Percentiles rank a stretch among this genome's conserved stretches.
Conservation (phyloP, 1,140 invertebrate genomes). For the Macrotrachela quadricornifera region DNA sequence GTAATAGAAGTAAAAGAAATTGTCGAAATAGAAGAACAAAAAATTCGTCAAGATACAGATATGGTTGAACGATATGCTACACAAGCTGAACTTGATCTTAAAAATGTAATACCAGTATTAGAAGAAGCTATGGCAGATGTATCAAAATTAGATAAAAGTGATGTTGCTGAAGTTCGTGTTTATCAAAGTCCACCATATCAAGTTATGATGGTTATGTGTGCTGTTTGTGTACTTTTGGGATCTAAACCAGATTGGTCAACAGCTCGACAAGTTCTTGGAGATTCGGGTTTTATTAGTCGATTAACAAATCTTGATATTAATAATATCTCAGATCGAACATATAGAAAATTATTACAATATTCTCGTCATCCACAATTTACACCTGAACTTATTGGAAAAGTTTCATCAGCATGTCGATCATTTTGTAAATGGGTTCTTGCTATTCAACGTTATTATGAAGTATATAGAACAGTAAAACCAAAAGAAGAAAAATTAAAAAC, state of each 20-base stretch:
- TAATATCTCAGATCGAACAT: conserved; percentile 23
- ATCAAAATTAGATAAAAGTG: conserved; percentile 58
- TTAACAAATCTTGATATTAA: conserved; percentile 26
- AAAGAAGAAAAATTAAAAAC: conserved; percentile 8
- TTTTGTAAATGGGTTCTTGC: conserved; percentile 29
- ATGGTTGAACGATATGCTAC: conserved; percentile 28
- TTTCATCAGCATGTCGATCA: conserved; percentile 22
- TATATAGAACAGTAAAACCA: conserved; percentile 20
- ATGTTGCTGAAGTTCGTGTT: conserved; percentile 49
- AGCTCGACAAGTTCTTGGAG: conserved; percentile 21
- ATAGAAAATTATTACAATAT: conserved; percentile 22
- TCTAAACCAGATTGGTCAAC: conserved; percentile 37
- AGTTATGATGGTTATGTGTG: conserved; percentile 43
- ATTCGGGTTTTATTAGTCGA: conserved; percentile 22
- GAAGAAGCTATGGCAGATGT: conserved; percentile 56
- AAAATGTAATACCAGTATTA: conserved; percentile 45
- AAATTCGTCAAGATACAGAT: conserved; percentile 26
- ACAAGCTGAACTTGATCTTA: conserved; percentile 25
- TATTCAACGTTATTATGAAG: conserved; percentile 27
- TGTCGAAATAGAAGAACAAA: conserved; percentile 21
- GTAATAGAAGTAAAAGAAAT: conserved; percentile 26
- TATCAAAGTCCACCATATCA: conserved; percentile 22
- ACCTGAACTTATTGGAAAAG: conserved; percentile 22
- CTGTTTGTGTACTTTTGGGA: conserved; percentile 57
- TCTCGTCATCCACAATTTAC: conserved; percentile 24